A percentile compares a stretch with the other conserved stretches of the same genome.
Evolutionary conservation across 2,113 vertebrate species (phyloP).

Genomic region (Erythrocercus mccallii): DNA sequence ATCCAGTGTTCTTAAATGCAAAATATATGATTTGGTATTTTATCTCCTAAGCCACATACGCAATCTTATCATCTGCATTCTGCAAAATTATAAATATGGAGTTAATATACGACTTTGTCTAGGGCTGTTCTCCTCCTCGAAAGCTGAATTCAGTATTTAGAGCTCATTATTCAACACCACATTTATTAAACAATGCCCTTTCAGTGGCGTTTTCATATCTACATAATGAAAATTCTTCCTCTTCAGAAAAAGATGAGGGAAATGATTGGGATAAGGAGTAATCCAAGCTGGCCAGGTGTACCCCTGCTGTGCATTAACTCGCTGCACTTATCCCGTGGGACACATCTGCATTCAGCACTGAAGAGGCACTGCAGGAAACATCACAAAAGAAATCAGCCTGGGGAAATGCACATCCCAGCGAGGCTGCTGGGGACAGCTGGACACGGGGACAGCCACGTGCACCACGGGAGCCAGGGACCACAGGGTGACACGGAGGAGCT

Average conservation of each 20-base stretch:
- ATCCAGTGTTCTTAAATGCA: not conserved
- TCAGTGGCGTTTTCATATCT: conserved; percentile 59
- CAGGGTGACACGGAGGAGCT: rapidly evolving
- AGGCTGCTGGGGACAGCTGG: not conserved
- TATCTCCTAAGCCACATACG: not conserved
- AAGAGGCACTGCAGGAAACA: not conserved
- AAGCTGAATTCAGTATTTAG: conserved; percentile 64
- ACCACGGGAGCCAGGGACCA: rapidly evolving
- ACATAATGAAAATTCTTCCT: conserved; percentile 63
- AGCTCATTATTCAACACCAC: conserved; percentile 59
- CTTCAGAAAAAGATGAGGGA: conserved; percentile 54
- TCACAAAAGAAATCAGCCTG: not conserved
- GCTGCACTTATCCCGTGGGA: not conserved
- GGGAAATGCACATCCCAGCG: not conserved
- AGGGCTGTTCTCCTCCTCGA: conserved; percentile 37
- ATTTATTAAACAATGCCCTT: conserved; percentile 67
- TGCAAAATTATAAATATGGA: conserved; percentile 62
- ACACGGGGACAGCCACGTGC: not conserved
- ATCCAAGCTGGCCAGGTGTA: conserved; percentile 48
- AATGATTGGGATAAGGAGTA: conserved; percentile 35
- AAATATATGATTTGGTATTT: conserved; percentile 12
- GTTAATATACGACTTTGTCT: conserved; percentile 67
- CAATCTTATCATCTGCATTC: conserved; percentile 61
- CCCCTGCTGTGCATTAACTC: not conserved
- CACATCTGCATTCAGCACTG: conserved; percentile 30